phyloP scores from a whole-genome alignment of 2,888 invertebrate species.

The Celastrina argiolus region DNA sequence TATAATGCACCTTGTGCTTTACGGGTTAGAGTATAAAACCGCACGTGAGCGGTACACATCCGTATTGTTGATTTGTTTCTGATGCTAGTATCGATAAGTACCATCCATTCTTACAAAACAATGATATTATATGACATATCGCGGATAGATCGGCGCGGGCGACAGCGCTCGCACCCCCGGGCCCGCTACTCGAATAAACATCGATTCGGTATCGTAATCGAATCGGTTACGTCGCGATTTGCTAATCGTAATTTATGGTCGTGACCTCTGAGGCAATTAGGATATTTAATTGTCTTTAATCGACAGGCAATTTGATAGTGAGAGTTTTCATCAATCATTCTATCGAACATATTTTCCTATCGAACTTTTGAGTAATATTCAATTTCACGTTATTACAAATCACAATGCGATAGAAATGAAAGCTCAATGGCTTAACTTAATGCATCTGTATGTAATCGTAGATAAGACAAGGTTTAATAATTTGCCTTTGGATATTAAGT shows the following conservation, averaged over 20 bases:
- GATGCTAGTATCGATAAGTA: constrained; percentile 37
- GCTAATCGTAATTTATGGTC: constrained; percentile 19
- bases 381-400: neutral
- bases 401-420: neutral
- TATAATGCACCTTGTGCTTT: neutral
- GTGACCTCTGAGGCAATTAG: constrained; percentile 20
- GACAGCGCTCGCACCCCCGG: constrained; percentile 14
- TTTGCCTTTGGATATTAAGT: neutral
- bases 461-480: neutral
- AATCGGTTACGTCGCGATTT: constrained; percentile 17
- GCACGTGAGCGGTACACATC: constrained; percentile 24
- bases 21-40: neutral
- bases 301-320: neutral
- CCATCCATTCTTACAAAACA: constrained; percentile 39
- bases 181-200: constrained; percentile 16
- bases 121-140: constrained; percentile 40
- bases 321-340: constrained; percentile 2
- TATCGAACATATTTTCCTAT: neutral
- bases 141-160: constrained; percentile 37
- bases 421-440: neutral
- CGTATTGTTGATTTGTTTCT: constrained; percentile 29
- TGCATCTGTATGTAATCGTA: neutral
- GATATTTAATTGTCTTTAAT: constrained; percentile 20
- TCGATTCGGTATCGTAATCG: constrained; percentile 20
- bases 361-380: neutral